Base-by-base conservation (phyloP, 2,888 invertebrate species). In the Cataglyphis cursor region DNA sequence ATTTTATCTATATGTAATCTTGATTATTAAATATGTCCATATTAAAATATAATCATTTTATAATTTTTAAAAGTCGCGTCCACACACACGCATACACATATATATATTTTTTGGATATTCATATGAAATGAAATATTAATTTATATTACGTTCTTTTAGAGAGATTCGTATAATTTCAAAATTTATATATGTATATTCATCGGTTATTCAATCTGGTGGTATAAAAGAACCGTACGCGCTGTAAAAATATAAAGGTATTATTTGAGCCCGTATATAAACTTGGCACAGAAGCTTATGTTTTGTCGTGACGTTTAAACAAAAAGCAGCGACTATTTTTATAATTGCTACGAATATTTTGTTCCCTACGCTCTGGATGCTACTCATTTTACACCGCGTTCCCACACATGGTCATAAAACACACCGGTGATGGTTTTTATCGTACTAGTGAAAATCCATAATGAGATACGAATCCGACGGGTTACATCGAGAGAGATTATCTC, bases 401-500 rank as follows among this genome's bases (percentile, higher is more conserved):
- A 3, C 5, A 15, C 5, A 21, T 18, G 65, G 44, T 65, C 41
- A 41, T 41, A 9, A 12, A 64, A 62, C 35, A 10, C 31, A 6
- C 0, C 18, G 31, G 31, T 35, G 59, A 21, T 24, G 41, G 10
- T 57, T 70, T 57, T 57, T 70, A 12, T 10, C 31, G 24, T 28
- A 2, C 15, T 15, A 28, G 44, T 44, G 54, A 72, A 44, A 72
- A 44, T 70, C 72, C 5, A 48, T 59, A 73, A 80, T 28, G 41
- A 57, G 28, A 54, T 59, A 21, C 41, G 15, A 68, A 31, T 28
- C 15, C 38, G 31, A 57, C 28, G 41, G 57, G 15, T 54, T 41
- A 54, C 57, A 41, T 70, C 73, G 78, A 44, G 51, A 21, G 41
- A 31, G 72, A 70, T 41, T 66, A 68, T 72, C 73, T 24, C n/a